Evolutionary conservation across 1,140 invertebrate genomes (phyloP).

Genomic region (Apis cerana): DNA sequence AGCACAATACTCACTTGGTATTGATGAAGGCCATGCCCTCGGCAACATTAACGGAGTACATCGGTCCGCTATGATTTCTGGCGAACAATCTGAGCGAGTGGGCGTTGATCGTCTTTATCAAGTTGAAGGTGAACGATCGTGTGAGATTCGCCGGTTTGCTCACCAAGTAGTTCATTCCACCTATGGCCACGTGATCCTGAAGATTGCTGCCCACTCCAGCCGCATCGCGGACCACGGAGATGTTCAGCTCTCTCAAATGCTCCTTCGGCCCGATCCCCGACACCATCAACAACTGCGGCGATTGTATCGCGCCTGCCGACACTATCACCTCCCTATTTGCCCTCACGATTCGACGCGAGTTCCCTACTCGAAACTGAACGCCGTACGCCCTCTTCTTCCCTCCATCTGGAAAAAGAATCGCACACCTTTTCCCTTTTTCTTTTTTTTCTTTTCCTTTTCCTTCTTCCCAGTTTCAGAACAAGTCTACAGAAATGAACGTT

Average conservation of each 20-base stretch:
- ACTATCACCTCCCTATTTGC: slow-evolving; percentile 87
- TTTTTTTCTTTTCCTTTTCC: too few species aligned
- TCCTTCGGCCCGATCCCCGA: slow-evolving; percentile 87
- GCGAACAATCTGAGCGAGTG: slow-evolving; percentile 83
- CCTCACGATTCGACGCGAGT: slow-evolving; percentile 77
- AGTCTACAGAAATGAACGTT: too few species aligned
- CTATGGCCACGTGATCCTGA: slow-evolving; percentile 88
- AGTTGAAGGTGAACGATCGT: slow-evolving; percentile 83
- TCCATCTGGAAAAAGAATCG: slow-evolving; percentile 7
- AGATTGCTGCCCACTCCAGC: slow-evolving; percentile 91
- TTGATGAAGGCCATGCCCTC: slow-evolving; percentile 90
- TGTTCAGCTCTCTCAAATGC: slow-evolving; percentile 82
- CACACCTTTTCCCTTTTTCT: neutral
- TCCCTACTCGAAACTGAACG: slow-evolving; percentile 83
- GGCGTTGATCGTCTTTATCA: slow-evolving; percentile 82
- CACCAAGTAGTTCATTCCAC: slow-evolving; percentile 83
- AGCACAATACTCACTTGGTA: slow-evolving; percentile 80
- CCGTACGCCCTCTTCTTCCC: slow-evolving; percentile 83
- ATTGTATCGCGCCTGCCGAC: slow-evolving; percentile 86
- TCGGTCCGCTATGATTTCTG: slow-evolving; percentile 81
- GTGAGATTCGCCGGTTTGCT: slow-evolving; percentile 77
- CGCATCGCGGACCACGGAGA: slow-evolving; percentile 80
- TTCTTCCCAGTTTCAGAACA: too few species aligned
- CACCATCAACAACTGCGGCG: slow-evolving; percentile 91
- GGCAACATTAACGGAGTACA: slow-evolving; percentile 86